Evolutionary conservation across 2,888 invertebrate species (phyloP), one percentile per base, ranked within the genome.

Genomic region (Hesperia comma): DNA sequence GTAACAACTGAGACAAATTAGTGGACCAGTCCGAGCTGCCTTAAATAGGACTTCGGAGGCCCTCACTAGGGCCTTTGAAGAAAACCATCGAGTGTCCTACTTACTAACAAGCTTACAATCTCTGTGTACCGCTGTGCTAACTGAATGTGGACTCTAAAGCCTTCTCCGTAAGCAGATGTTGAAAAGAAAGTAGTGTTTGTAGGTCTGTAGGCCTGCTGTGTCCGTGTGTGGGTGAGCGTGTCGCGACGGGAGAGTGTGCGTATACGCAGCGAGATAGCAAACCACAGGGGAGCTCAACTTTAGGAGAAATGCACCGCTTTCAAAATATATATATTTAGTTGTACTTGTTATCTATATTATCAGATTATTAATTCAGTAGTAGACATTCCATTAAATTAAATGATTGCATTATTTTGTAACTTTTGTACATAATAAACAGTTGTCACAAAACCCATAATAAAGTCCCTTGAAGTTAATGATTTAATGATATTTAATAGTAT

Each of bases 131-230:
- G 21, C 15, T 55, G 12, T 41, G 15, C 61, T 71, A 76, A 72
- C 68, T 74, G 43, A 83, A 78, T 76, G 75, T 77, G 53, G 54
- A 68, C 74, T 75, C 71, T 87, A 85, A 75, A 64, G 49, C 63
- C 68, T 74, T 26, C 2, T 6, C n/a, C 19, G 21, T 54, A 26
- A 41, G 46, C 40, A 57, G 67, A 66, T 14, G 26, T 70, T 77
- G 84, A 77, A 62, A 79, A 70, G 87, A 87, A 87, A 86, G 86
- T 81, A 78, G 69, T 69, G 82, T 87, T 90, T 87, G 88, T 92
- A 90, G 92, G 92, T 92, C 92, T 92, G 84, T 91, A 90, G 92
- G 92, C 90, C 88, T 89, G 82, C 69, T 76, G 68, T 71, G 73
- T 73, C 75, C 70, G 69, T 80, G 87, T 83, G 84, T 80, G 90